Evolutionary conservation across 2,888 invertebrate species (phyloP).

Genomic region (Lymantria monacha): DNA sequence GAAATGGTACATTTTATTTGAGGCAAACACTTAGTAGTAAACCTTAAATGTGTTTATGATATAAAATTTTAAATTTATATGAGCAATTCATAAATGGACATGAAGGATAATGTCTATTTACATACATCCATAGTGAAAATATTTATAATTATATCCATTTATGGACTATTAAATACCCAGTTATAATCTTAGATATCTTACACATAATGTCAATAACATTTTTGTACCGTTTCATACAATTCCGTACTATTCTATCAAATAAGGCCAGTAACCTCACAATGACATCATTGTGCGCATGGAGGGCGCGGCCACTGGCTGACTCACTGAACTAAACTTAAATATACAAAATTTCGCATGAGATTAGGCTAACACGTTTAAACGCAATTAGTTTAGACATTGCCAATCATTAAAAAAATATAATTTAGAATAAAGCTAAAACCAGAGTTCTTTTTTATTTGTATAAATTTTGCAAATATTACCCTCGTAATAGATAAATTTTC

Average conservation of each 20-base stretch:
- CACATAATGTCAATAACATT: slow-evolving; percentile 23
- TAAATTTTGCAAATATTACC: slow-evolving; percentile 24
- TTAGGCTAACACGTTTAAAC: slow-evolving; percentile 12
- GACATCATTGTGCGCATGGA: slow-evolving; percentile 30
- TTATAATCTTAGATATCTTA: slow-evolving; percentile 32
- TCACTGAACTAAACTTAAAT: slow-evolving; percentile 28
- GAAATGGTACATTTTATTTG: slow-evolving; percentile 26
- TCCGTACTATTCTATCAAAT: slow-evolving; percentile 39
- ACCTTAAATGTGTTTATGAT: slow-evolving; percentile 22
- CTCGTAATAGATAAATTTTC: slow-evolving; percentile 28
- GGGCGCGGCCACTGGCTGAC: slow-evolving; percentile 34
- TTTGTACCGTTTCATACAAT: slow-evolving; percentile 38
- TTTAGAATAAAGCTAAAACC: slow-evolving; percentile 70
- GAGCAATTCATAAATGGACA: slow-evolving; percentile 31
- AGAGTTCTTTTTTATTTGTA: slow-evolving; percentile 41
- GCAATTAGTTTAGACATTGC: slow-evolving; percentile 16
- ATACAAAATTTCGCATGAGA: slow-evolving; percentile 27
- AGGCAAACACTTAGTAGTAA: slow-evolving; percentile 9
- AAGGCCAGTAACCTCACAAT: slow-evolving; percentile 40
- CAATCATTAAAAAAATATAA: slow-evolving; percentile 37
- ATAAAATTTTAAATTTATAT: slow-evolving; percentile 18
- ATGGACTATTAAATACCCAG: slow-evolving; percentile 27
- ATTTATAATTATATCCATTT: slow-evolving; percentile 18
- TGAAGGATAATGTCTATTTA: slow-evolving; percentile 10
- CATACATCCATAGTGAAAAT: slow-evolving; percentile 5